These are phyloP conservation scores for Anadara kagoshimensis DNA, from an alignment of 1,140 invertebrate species.

Conservation along the genomic window DNA sequence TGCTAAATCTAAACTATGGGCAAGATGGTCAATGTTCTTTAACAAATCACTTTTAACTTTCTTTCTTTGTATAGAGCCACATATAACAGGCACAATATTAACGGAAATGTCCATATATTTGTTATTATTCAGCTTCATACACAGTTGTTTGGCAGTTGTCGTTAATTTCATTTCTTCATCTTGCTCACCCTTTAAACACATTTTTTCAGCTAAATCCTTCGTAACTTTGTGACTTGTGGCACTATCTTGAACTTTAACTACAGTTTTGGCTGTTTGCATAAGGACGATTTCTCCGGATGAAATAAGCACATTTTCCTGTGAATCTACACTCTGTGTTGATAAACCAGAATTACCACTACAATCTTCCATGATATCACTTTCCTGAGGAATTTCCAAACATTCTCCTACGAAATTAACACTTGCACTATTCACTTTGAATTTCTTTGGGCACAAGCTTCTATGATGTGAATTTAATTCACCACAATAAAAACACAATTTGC, in stretches of 20 bases:
- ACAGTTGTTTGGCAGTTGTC: conserved; percentile 28
- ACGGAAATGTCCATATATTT: conserved; percentile 6
- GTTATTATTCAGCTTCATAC: conserved; percentile 24
- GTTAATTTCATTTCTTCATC: conserved; percentile 25
- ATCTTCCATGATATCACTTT: neutral
- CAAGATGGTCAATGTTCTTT: neutral
- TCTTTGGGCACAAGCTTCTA: conserved; percentile 20
- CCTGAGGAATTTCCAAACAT: neutral
- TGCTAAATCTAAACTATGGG: conserved; percentile 9
- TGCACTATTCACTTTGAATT: neutral
- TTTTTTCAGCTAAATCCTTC: conserved; percentile 17
- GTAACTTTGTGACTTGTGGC: conserved; percentile 31
- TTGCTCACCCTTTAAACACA: conserved; percentile 12
- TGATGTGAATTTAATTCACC: conserved; percentile 17
- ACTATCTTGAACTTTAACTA: too few species aligned
- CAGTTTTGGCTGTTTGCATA: conserved; percentile 43
- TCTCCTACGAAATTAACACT: conserved; percentile 18
- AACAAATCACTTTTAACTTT: neutral
- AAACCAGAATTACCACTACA: too few species aligned
- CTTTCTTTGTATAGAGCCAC: conserved; percentile 1
- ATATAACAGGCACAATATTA: conserved; percentile 14
- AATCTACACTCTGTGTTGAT: too few species aligned
- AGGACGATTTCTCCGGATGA: conserved; percentile 34
- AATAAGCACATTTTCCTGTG: conserved; percentile 14
- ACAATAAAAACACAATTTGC: conserved; percentile 20